A percentile compares a stretch with the other conserved stretches of the same genome.
Evolutionary conservation across 2,888 invertebrate species (phyloP).

Genomic region (Andrena dorsata): DNA sequence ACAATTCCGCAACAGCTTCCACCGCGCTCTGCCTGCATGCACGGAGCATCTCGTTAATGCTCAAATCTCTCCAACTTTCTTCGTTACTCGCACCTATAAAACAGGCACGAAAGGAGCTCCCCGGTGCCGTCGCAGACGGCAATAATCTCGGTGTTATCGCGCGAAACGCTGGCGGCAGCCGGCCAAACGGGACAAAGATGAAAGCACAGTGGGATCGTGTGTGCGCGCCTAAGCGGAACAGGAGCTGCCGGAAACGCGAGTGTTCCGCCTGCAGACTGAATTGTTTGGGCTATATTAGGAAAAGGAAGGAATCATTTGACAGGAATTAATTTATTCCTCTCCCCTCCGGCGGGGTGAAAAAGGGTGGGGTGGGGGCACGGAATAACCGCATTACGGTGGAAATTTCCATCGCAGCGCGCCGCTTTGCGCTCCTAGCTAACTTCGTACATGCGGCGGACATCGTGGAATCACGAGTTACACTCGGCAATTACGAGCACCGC

Average conservation of each 20-base stretch:
- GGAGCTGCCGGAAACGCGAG: not conserved
- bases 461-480: slow-evolving; percentile 65
- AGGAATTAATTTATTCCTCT: slow-evolving; percentile 42
- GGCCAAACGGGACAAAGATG: slow-evolving; percentile 26
- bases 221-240: not conserved
- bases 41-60: slow-evolving; percentile 9
- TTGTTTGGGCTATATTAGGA: not conserved
- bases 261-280: not conserved
- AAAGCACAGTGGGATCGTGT: not conserved
- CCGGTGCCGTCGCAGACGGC: not conserved
- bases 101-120: slow-evolving; percentile 1
- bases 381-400: slow-evolving; percentile 56
- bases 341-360: slow-evolving; percentile 2
- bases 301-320: not conserved
- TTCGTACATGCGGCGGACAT: slow-evolving; percentile 67
- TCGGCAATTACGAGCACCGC: slow-evolving; percentile 67
- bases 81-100: slow-evolving; percentile 25
- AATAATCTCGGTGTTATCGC: slow-evolving; percentile 47
- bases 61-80: slow-evolving; percentile 29
- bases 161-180: slow-evolving; percentile 26
- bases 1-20: not conserved
- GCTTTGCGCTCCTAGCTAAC: slow-evolving; percentile 31
- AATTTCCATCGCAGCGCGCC: slow-evolving; percentile 55
- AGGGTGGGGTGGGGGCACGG: not conserved
- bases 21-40: not conserved